Percentiles rank a stretch among this genome's conserved stretches.
phyloP scores from a whole-genome alignment of 1,140 invertebrate species.

The Sinella curviseta region DNA sequence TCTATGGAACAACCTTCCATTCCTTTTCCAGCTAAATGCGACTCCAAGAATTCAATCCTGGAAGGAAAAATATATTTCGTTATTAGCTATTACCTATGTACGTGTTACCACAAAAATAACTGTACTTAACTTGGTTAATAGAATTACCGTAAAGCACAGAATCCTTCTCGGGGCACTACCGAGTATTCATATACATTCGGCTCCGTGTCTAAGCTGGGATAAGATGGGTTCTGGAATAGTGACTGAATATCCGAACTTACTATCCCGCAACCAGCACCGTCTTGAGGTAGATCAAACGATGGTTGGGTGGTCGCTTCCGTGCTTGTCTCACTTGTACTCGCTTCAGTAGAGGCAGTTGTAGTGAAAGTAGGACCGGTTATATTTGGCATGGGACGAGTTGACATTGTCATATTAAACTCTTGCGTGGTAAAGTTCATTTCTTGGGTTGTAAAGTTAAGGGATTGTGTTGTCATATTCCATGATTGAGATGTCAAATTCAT shows the following conservation, averaged over 20 bases:
- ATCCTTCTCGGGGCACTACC: conserved; percentile 27
- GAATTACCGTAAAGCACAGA: conserved; percentile 39
- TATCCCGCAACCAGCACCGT: not conserved
- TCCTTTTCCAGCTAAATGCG: conserved; percentile 51
- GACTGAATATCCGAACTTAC: not conserved
- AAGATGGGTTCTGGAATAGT: conserved; percentile 36
- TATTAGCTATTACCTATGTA: too few species aligned
- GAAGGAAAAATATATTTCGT: not conserved
- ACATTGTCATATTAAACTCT: not conserved
- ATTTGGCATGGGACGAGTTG: not conserved
- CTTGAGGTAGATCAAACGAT: not conserved
- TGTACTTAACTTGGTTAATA: not conserved
- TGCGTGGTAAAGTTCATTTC: not conserved
- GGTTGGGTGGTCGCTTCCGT: not conserved
- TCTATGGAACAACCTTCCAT: conserved; percentile 54
- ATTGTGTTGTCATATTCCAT: not conserved
- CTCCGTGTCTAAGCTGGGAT: conserved; percentile 29
- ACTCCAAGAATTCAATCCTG: conserved; percentile 51
- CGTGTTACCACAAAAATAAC: not conserved
- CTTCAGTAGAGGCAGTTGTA: not conserved
- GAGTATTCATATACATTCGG: conserved; percentile 34
- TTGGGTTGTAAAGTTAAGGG: not conserved
- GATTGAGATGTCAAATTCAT: not conserved
- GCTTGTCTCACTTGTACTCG: not conserved
- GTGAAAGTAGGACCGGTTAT: not conserved